Base-by-base conservation (phyloP, 2,888 invertebrate genomes). In the Glyphotaelius pellucidus region DNA sequence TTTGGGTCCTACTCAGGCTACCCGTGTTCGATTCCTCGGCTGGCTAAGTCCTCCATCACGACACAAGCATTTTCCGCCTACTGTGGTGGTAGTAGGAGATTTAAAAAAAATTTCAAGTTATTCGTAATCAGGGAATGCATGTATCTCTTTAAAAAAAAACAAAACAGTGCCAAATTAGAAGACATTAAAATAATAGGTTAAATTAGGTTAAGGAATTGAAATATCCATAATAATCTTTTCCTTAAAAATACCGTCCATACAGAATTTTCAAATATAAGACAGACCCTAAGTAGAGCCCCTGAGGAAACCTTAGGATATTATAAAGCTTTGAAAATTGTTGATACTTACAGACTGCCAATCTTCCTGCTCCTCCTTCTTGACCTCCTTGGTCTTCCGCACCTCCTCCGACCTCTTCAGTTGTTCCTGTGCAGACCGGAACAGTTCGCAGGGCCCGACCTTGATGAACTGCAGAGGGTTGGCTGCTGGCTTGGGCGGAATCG, bases 401-500 rank as follows among this genome's bases (percentile, higher is more conserved):
- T 98, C 98, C 95, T 98, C 98, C 88, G 98, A 98, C 94, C 98
- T 97, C 94, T 98, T 97, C 93, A 98, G 96, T 95, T 98, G 98
- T 94, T 98, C 98, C 94, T 98, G 97, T 52, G 98, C 98, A 93
- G 98, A 97, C 94, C 98, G 97, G 95, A 98, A 98, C 91, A 98
- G 97, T 94, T 98, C 98, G 94, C 98, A 98, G n/a, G 98, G 98
- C 85, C 98, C 98, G 80, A 98, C 98, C 95, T 98, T 98, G 93
- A 98, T 97, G 95, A 98, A 98, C 96, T 98, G 98, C 94, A 98
- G 97, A 92, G 98, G 98, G 95, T 98, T 98, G 93, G 97, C 97
- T 80, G 98, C 98, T 93, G 98, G 98, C 95, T 98, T 98, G 92
- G 97, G 97, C 94, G 98, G 98, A 91, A 98, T 97, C 94, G 98